Conservation (phyloP, 2,113 vertebrate species). For the Phainopepla nitens region DNA sequence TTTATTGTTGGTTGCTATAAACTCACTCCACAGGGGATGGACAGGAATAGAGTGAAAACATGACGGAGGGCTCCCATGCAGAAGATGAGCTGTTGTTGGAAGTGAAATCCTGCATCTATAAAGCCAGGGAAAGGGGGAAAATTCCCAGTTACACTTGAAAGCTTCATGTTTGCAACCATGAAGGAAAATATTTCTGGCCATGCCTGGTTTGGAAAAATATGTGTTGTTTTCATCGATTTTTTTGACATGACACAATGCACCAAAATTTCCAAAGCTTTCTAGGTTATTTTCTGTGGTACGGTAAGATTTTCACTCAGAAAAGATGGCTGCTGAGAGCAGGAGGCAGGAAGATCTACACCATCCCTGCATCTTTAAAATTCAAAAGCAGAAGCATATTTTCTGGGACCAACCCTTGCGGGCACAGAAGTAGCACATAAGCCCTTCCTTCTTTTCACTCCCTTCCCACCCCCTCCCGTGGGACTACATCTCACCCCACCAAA, state of each 20-base stretch:
- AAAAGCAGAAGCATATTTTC: not conserved
- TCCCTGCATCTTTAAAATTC: not conserved
- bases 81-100: not conserved
- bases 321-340: not conserved
- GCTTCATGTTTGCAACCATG: not conserved
- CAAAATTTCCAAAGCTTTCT: not conserved
- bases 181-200: not conserved
- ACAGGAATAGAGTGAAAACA: not conserved
- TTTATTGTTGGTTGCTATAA: conserved; percentile 23
- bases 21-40: not conserved
- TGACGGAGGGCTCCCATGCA: not conserved
- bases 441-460: rapidly evolving
- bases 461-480: rapidly evolving
- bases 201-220: not conserved
- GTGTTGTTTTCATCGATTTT: not conserved
- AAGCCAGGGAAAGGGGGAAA: not conserved
- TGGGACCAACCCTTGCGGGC: not conserved
- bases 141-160: not conserved
- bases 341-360: not conserved
- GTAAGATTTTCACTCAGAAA: not conserved
- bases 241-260: rapidly evolving
- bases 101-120: not conserved
- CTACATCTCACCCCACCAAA: not conserved
- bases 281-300: not conserved
- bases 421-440: not conserved